Base-by-base conservation (phyloP, 2,797 vertebrate species). In the Enteromius radiatus region DNA sequence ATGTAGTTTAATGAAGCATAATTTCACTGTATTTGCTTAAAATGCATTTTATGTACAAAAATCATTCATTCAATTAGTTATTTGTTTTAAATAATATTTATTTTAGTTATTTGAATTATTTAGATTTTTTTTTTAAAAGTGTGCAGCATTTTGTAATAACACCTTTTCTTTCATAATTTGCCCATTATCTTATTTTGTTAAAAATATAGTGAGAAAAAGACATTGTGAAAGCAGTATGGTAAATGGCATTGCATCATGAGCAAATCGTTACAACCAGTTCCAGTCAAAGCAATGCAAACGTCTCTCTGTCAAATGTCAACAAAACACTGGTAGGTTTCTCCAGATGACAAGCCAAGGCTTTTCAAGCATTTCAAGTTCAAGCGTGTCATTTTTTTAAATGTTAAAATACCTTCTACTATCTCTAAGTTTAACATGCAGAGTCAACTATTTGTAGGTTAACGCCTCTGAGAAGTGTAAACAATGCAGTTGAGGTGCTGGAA, bases 211-310 rank as follows among this genome's bases (percentile, higher is more conserved):
- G 52, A 54, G n/a, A 54, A 52, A 33, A 33, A 33, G 4, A 33
- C 33, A 49, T 49, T 49, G 47, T 49, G 47, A 19, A 49, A 49
- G 17, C 47, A 49, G 47, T 49, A 19, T 19, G 5, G 5, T 49
- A 1, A 49, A 49, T 19, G 5, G 7, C 5, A 5, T 49, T 2
- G 17, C 17, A 49, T 49, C 5, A 0, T 2, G 19, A n/a, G 52
- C 3, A 1, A 54, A 54, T 54, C 21, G 3, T 54, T 10, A 54
- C 52, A n/a, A n/a, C n/a, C 14, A n/a, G n/a, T 64, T 73, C 21
- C 28, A 61, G 26, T 45, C 68, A 81, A 74, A 81, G 73, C 3
- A 19, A 80, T 81, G 69, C 69, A 73, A 81, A 81, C 47, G 52
- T 21, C 12, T 61, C 4, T 2, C 38, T 8, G 38, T 47, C 52